These are phyloP conservation scores for Teleogryllus occipitalis DNA, from an alignment of 1,140 invertebrate genomes.

Conservation along the genomic window DNA sequence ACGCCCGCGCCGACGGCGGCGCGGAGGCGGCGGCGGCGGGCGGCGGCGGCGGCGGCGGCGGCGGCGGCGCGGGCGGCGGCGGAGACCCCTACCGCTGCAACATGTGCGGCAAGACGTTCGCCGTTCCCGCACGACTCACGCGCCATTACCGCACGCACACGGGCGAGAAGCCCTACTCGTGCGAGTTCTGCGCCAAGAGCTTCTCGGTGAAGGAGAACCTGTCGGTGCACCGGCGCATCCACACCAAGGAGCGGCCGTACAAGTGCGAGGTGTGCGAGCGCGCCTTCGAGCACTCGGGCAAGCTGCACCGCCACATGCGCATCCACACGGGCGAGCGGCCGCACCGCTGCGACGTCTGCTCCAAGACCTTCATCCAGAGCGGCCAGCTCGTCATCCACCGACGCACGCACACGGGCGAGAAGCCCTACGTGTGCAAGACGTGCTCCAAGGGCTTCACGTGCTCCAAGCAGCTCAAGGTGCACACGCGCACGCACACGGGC, in stretches of 20 bases:
- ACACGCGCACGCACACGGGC: conserved; percentile 76
- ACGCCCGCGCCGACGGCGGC: conserved; percentile 46
- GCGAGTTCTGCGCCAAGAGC: conserved; percentile 86
- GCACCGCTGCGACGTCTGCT: conserved; percentile 87
- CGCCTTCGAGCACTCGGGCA: conserved; percentile 87
- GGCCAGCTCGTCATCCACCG: conserved; percentile 79
- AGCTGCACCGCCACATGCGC: conserved; percentile 84
- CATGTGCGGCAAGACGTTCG: conserved; percentile 85
- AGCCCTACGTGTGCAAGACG: conserved; percentile 80
- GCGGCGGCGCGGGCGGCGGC: conserved; percentile 40
- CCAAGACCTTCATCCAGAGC: conserved; percentile 83
- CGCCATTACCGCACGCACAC: conserved; percentile 87
- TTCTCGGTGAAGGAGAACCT: conserved; percentile 89
- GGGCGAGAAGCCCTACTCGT: conserved; percentile 76
- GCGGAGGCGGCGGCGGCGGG: conserved; percentile 50
- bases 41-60: conserved; percentile 49
- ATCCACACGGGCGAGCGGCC: conserved; percentile 88
- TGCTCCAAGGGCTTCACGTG: conserved; percentile 84
- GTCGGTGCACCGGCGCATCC: conserved; percentile 83
- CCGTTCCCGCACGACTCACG: conserved; percentile 80
- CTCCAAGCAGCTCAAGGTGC: conserved; percentile 82
- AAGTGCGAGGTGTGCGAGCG: conserved; percentile 84
- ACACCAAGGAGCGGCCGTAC: conserved; percentile 77
- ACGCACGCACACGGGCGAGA: conserved; percentile 83
- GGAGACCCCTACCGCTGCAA: conserved; percentile 79